A percentile compares a stretch with the other conserved stretches of the same genome.
Conservation (phyloP, 2,797 vertebrate species). For the Loris lydekkerianus region DNA sequence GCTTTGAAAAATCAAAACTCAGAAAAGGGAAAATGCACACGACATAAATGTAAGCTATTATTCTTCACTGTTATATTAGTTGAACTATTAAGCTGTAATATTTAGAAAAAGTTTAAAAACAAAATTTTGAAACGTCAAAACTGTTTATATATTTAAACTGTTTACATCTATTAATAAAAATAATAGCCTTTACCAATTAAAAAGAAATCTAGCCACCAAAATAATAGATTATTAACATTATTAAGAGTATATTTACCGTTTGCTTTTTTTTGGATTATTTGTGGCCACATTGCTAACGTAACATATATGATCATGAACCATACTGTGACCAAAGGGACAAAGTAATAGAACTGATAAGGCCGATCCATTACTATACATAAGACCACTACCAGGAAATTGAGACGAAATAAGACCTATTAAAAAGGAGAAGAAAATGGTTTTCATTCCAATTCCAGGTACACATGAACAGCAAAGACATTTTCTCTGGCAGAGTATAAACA, state of each 20-base stretch:
- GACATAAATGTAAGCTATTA: conserved; percentile 35
- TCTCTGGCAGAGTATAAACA: conserved; percentile 53
- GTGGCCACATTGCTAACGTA: conserved; percentile 96
- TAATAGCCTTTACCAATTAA: conserved; percentile 46
- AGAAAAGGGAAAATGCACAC: background rate
- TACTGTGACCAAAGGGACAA: conserved; percentile 97
- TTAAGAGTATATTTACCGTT: conserved; percentile 90
- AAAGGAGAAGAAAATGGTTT: conserved; percentile 73
- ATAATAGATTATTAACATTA: conserved; percentile 25
- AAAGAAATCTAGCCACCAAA: conserved; percentile 50
- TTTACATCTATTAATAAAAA: conserved; percentile 42
- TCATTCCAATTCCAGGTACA: conserved; percentile 67
- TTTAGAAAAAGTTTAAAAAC: conserved; percentile 64
- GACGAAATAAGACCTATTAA: conserved; percentile 96
- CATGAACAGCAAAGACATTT: conserved; percentile 54
- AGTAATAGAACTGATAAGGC: conserved; percentile 99
- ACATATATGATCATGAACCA: conserved; percentile 98
- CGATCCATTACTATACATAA: conserved; percentile 98
- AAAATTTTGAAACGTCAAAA: conserved; percentile 67
- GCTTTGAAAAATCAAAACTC: background rate
- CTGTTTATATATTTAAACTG: conserved; percentile 43
- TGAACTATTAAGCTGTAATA: conserved; percentile 9
- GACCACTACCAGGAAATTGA: conserved; percentile 98
- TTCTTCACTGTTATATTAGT: conserved; percentile 1
- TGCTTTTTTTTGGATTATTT: conserved; percentile 96